phyloP scores from a whole-genome alignment of 2,888 invertebrate species.

The Athripsodes cinereus region DNA sequence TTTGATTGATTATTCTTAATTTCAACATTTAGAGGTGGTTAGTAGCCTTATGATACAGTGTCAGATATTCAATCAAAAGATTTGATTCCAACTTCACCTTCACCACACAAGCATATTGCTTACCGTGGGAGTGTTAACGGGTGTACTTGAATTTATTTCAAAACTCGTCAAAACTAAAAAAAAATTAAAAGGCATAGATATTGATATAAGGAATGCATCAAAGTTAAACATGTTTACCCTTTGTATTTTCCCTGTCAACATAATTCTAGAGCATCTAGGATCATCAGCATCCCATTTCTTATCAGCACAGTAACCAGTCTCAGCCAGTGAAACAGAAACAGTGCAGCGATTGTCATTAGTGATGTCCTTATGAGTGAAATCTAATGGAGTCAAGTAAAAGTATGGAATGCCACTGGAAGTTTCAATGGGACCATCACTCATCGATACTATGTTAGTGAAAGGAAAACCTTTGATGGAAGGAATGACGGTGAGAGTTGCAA shows the following conservation, averaged over 20 bases:
- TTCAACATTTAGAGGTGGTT: no score
- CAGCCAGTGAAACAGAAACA: constrained; percentile 62
- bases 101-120: no score
- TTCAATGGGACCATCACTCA: constrained; percentile 61
- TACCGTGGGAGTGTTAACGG: no score
- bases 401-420: constrained; percentile 69
- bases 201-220: no score
- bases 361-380: constrained; percentile 59
- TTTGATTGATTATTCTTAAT: no score
- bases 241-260: constrained; percentile 61
- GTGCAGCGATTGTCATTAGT: constrained; percentile 61
- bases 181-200: no score
- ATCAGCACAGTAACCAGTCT: constrained; percentile 58
- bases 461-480: constrained; percentile 59
- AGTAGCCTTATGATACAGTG: no score
- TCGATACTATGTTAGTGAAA: constrained; percentile 62
- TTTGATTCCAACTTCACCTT: no score
- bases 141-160: no score
- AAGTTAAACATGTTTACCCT: constrained; percentile 45
- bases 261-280: constrained; percentile 68
- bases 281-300: constrained; percentile 66
- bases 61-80: no score
- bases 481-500: constrained; percentile 62
- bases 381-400: constrained; percentile 66
- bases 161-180: no score